phyloP scores from a whole-genome alignment of 2,113 vertebrate genomes.

The Semicossyphus pulcher region DNA sequence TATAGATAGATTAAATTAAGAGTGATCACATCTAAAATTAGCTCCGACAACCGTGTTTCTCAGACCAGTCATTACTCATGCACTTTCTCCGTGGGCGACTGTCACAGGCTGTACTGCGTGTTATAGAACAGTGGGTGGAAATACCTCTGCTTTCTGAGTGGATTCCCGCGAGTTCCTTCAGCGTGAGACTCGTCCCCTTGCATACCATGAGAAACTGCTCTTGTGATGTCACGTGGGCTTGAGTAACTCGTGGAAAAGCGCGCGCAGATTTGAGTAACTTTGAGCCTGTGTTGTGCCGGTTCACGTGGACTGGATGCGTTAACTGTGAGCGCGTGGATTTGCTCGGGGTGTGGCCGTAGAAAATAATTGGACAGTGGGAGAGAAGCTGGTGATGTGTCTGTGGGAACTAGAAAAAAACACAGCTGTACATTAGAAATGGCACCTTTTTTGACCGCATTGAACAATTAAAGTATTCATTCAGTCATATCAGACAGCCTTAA shows the following conservation, averaged over 20 bases:
- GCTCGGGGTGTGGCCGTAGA: slow-evolving; percentile 27
- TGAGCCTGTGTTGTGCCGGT: background rate
- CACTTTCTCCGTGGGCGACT: slow-evolving; percentile 8
- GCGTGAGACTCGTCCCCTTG: slow-evolving; percentile 20
- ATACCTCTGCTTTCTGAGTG: slow-evolving; percentile 18
- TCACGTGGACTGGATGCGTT: slow-evolving; percentile 66
- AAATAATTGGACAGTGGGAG: slow-evolving; percentile 11
- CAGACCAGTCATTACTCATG: background rate
- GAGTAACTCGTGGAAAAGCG: slow-evolving; percentile 52
- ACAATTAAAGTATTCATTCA: no score
- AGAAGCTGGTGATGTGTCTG: background rate
- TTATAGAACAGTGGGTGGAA: slow-evolving; percentile 49
- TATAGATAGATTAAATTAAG: background rate
- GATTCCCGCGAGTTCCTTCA: slow-evolving; percentile 38
- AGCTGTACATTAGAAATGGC: background rate
- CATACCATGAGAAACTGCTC: slow-evolving; percentile 47
- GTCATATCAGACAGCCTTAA: background rate
- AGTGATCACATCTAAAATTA: slow-evolving; percentile 9
- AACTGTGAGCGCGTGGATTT: slow-evolving; percentile 24
- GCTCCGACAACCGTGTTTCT: background rate
- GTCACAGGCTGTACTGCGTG: background rate
- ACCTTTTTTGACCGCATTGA: background rate
- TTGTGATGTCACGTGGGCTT: slow-evolving; percentile 11
- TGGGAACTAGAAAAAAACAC: background rate
- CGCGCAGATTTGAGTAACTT: slow-evolving; percentile 64